Percentiles rank a stretch among this genome's conserved stretches.
These are phyloP conservation scores for Cephus pulcher DNA, from an alignment of 2,888 invertebrate genomes.

Conservation along the genomic window DNA sequence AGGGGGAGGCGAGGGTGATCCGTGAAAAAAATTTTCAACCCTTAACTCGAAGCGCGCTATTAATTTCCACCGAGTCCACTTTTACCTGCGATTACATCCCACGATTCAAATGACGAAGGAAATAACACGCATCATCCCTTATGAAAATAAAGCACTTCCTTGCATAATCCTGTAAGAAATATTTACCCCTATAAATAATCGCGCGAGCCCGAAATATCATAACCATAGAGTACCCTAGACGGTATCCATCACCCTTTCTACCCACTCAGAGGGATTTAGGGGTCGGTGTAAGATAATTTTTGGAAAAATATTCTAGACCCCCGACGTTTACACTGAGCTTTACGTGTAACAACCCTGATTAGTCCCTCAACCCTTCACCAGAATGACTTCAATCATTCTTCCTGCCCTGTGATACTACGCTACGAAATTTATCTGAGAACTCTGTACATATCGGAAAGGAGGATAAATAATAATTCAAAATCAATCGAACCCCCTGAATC, in stretches of 20 bases:
- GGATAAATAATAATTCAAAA: no score
- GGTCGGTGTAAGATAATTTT: background rate
- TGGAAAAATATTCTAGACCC: background rate
- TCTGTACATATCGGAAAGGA: no score
- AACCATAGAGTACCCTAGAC: background rate
- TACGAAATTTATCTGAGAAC: no score
- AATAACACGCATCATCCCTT: background rate
- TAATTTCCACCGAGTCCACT: background rate
- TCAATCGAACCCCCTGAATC: no score
- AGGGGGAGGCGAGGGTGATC: no score
- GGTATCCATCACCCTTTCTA: background rate
- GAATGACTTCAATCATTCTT: background rate
- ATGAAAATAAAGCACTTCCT: background rate
- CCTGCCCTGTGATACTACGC: no score
- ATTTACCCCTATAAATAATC: background rate
- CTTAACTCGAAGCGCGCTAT: background rate
- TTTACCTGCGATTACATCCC: background rate
- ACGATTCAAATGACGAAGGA: background rate
- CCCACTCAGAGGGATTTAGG: background rate
- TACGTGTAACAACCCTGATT: background rate
- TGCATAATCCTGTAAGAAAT: background rate
- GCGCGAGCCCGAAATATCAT: background rate
- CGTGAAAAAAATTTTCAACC: background rate
- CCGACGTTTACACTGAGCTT: background rate
- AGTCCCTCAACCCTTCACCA: no score